phyloP scores from a whole-genome alignment of 2,888 invertebrate genomes.

The Elmis aenea region DNA sequence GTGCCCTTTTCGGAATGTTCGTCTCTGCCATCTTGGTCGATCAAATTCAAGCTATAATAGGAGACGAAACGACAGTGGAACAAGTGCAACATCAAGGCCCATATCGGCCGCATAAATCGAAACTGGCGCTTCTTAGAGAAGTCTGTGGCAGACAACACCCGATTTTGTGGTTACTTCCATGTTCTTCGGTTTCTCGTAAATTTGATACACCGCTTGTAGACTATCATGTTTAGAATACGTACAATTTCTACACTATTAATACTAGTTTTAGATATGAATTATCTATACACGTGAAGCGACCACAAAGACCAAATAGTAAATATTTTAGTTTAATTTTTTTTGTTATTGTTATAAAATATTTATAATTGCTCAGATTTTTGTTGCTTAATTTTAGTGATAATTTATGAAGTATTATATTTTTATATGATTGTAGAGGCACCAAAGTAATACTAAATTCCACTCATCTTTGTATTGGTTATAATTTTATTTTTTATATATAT shows the following conservation, averaged over 20 bases:
- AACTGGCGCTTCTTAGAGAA: slow-evolving; percentile 64
- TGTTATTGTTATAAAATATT: too few species aligned
- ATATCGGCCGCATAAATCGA: slow-evolving; percentile 58
- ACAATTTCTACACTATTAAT: too few species aligned
- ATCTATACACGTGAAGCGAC: too few species aligned
- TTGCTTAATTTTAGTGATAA: too few species aligned
- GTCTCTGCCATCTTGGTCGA: slow-evolving; percentile 82
- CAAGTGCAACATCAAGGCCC: slow-evolving; percentile 66
- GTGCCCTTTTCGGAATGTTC: slow-evolving; percentile 81
- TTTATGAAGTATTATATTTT: too few species aligned
- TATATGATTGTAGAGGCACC: too few species aligned
- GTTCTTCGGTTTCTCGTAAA: slow-evolving; percentile 50
- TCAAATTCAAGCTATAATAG: slow-evolving; percentile 77
- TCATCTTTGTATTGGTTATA: too few species aligned
- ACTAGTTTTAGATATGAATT: too few species aligned
- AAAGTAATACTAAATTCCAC: too few species aligned
- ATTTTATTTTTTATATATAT: too few species aligned
- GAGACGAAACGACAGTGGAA: slow-evolving; percentile 81
- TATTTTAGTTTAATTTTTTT: slow-evolving; percentile 5
- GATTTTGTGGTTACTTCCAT: slow-evolving; percentile 67
- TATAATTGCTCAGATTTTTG: too few species aligned
- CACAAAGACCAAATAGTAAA: not conserved
- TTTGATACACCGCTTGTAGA: slow-evolving; percentile 41
- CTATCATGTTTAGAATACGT: slow-evolving; percentile 40
- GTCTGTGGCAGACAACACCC: slow-evolving; percentile 75